phyloP scores from a whole-genome alignment of 2,797 vertebrate species.

The Gobio occitaniae region DNA sequence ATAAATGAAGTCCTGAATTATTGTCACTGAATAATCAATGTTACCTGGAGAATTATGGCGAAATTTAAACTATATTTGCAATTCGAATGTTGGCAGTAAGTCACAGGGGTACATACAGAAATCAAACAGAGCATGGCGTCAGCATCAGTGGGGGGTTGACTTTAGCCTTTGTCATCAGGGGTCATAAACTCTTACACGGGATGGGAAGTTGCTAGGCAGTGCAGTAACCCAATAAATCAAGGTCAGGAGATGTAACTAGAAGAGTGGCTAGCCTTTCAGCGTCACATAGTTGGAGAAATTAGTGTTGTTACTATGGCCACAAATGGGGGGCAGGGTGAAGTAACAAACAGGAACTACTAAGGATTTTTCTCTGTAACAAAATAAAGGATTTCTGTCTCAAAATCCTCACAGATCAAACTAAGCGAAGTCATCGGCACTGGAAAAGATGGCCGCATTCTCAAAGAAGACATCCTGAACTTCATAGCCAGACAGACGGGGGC shows the following conservation, averaged over 20 bases:
- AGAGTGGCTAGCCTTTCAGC: constrained; percentile 34
- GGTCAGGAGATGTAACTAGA: constrained; percentile 42
- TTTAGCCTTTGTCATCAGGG: constrained; percentile 7
- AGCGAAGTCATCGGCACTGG: constrained; percentile 94
- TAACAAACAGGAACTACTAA: not conserved
- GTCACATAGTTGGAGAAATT: constrained; percentile 49
- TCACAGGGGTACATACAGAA: not conserved
- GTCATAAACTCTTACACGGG: constrained; percentile 21
- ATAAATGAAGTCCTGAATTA: not conserved
- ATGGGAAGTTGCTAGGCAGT: constrained; percentile 41
- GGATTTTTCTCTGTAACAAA: not conserved
- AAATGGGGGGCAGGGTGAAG: constrained; percentile 20
- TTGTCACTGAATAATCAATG: not conserved
- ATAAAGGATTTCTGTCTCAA: not conserved
- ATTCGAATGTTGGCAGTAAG: not conserved
- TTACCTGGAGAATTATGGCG: not conserved
- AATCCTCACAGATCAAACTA: constrained; percentile 87
- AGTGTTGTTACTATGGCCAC: constrained; percentile 52
- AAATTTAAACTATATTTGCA: not conserved
- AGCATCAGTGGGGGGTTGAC: not conserved
- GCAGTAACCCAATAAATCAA: constrained; percentile 33
- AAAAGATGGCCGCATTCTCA: constrained; percentile 92
- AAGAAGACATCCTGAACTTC: constrained; percentile 96
- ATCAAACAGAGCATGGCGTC: not conserved
- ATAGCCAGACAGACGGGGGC: constrained; percentile 94